Evolutionary conservation across 1,140 invertebrate genomes (phyloP), one percentile per base, ranked within the genome.

Genomic region (Holcopasites calliopsidis): DNA sequence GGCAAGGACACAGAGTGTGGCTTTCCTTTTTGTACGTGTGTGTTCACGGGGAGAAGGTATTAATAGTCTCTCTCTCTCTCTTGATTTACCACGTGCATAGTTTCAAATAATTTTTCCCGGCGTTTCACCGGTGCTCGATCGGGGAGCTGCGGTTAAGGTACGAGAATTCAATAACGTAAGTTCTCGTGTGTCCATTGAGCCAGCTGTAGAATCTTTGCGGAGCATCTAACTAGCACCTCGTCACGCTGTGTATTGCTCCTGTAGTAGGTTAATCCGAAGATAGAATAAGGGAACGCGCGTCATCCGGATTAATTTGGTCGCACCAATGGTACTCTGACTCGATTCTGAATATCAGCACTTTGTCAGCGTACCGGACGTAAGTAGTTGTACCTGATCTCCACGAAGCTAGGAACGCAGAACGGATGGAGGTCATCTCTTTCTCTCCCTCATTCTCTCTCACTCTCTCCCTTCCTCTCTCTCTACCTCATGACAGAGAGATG

Each of bases 391-490:
- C 76, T 54, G 35, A 66, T 68, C 74, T 79, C 65, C 74, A 70
- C 65, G 47, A 77, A 79, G 66, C 65, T 79, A 79, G 77, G 77
- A 79, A 79, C 79, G 79, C 75, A 78, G 79, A 80, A 78, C 76
- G 76, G 66, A 74, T 78, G 61, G 76, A 65, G 31, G 65, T 76
- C 44, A 44, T 28, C n/a, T 33, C 31, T 65, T 28, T 23, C 60
- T 58, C 18, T 50, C 50, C 38, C 35, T 42, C 72, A 66, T 54
- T 72, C 31, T 61, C 55, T 66, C 58, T 76, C 31, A 66, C 55
- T 21, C 10, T 26, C 33, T 44, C 35, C 58, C 58, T 64, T 40
- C 40, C 55, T 1, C n/a, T n/a, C n/a, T n/a, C n/a, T n/a, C n/a
- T n/a, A n/a, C n/a, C n/a, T 72, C 75, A 64, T 42, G 35, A 35